Conservation (phyloP, 2,797 vertebrate species). For the Protosalanx chinensis region DNA sequence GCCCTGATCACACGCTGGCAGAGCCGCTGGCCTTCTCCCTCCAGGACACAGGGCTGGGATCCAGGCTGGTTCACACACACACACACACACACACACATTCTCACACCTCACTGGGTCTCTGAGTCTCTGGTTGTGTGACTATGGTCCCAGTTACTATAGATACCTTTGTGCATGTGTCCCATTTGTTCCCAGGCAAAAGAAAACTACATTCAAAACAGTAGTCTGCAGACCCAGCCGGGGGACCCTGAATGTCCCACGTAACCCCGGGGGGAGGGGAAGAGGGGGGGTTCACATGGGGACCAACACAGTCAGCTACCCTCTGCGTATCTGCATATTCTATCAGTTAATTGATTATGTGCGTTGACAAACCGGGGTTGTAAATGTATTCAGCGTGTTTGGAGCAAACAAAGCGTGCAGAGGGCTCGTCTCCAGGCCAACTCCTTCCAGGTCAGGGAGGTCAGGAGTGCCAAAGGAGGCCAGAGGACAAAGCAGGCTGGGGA, state of each 20-base stretch:
- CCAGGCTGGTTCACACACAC: constrained; percentile 1
- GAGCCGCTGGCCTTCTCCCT: neutral
- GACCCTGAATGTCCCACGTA: constrained; percentile 3
- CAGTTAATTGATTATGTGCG: constrained; percentile 50
- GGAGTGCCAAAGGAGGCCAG: constrained; percentile 16
- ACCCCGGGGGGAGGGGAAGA: neutral
- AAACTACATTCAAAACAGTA: neutral
- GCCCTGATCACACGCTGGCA: no score
- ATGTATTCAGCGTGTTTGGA: constrained; percentile 44
- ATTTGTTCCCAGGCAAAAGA: neutral
- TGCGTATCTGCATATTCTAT: constrained; percentile 39
- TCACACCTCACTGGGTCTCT: neutral
- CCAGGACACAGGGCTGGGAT: neutral
- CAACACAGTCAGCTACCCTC: constrained; percentile 30
- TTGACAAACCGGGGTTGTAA: constrained; percentile 42
- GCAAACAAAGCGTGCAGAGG: constrained; percentile 36
- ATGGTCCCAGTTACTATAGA: no score
- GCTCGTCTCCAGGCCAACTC: constrained; percentile 2
- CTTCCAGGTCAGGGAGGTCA: constrained; percentile 26
- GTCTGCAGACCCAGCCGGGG: neutral
- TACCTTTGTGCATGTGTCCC: neutral
- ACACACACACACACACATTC: constrained; percentile 4
- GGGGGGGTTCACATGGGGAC: neutral
- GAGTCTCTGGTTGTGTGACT: neutral
- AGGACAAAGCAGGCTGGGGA: constrained; percentile 6